Percentiles rank a stretch among this genome's conserved stretches.
Conservation (phyloP, 2,888 invertebrate species). For the Adelognathus sp. region DNA sequence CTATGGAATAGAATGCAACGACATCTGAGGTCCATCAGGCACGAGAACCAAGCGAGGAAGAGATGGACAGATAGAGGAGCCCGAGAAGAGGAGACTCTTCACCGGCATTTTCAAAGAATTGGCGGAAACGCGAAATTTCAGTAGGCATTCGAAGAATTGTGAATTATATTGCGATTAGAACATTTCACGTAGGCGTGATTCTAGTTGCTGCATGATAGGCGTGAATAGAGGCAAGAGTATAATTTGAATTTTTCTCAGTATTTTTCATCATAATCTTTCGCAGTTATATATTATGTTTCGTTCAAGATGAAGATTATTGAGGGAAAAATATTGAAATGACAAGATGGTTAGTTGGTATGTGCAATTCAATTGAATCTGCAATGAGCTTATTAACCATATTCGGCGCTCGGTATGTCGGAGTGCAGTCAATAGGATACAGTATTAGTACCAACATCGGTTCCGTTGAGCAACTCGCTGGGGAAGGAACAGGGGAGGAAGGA, state of each 20-base stretch:
- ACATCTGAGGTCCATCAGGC: neutral
- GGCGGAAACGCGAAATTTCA: neutral
- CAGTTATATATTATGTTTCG: no score
- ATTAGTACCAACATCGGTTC: neutral
- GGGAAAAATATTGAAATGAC: neutral
- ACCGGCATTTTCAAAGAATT: conserved; percentile 10
- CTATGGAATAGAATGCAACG: neutral
- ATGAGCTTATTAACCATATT: neutral
- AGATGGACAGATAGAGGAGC: neutral
- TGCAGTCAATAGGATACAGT: conserved; percentile 7
- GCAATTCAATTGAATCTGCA: neutral
- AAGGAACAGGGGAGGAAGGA: no score
- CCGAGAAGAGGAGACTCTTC: conserved; percentile 8
- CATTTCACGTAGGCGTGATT: neutral
- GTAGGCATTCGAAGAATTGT: neutral
- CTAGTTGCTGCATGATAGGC: neutral
- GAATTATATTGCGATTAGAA: neutral
- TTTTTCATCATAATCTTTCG: no score
- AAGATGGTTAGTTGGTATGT: neutral
- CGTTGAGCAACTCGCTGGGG: neutral
- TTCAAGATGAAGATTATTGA: neutral
- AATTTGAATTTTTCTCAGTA: neutral
- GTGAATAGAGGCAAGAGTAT: neutral
- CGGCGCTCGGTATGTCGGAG: neutral
- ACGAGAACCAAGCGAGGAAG: neutral